Conservation (phyloP, 2,888 invertebrate species). For the Parelbella ahira region DNA sequence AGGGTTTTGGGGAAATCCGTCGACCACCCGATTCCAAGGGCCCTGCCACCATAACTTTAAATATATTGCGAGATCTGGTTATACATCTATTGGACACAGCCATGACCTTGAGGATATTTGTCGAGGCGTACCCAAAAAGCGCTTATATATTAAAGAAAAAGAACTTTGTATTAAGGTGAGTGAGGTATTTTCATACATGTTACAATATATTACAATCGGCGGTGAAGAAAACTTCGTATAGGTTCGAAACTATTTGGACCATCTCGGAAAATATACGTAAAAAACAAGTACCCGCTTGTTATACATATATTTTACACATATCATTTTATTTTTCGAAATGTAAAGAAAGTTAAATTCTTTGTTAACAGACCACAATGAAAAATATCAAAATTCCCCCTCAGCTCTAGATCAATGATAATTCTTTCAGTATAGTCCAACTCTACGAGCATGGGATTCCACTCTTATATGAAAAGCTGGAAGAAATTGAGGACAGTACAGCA, state of each 20-base stretch:
- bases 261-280: too few species aligned
- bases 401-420: conserved; percentile 1
- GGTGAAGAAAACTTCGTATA: too few species aligned
- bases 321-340: too few species aligned
- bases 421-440: conserved; percentile 85
- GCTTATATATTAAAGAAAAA: conserved; percentile 76
- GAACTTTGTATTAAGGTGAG: conserved; percentile 80
- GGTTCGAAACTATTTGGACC: too few species aligned
- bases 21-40: conserved; percentile 47
- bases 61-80: conserved; percentile 82
- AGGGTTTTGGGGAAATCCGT: conserved; percentile 65
- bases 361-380: too few species aligned
- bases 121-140: conserved; percentile 83
- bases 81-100: conserved; percentile 85
- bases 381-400: too few species aligned
- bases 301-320: too few species aligned
- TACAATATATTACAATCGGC: neutral
- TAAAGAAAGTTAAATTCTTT: too few species aligned
- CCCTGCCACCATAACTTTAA: conserved; percentile 59
- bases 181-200: conserved; percentile 8
- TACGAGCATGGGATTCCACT: conserved; percentile 88
- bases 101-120: conserved; percentile 83
- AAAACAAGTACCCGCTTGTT: too few species aligned
- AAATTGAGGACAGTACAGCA: conserved; percentile 56
- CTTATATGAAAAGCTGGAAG: conserved; percentile 83